A percentile compares a stretch with the other conserved stretches of the same genome.
Conservation (phyloP, 2,113 vertebrate genomes). For the Hippocampus guttulatus region DNA sequence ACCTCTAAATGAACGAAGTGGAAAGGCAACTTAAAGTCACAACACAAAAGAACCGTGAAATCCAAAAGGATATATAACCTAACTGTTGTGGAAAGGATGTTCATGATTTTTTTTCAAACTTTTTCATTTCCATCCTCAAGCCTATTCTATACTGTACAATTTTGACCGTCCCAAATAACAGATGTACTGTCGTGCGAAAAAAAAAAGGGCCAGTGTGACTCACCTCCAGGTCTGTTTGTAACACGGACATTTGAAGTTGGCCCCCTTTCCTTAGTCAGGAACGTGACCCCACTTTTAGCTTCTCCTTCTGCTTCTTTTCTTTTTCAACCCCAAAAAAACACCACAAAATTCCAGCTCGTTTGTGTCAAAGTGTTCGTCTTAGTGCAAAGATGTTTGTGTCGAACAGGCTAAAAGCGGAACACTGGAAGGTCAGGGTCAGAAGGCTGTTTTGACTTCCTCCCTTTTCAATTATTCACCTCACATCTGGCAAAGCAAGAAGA, state of each 20-base stretch:
- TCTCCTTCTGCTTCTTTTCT: no score
- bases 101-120: neutral
- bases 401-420: neutral
- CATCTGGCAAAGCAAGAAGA: conserved; percentile 63
- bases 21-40: neutral
- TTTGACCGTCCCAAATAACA: neutral
- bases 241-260: neutral
- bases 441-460: conserved; percentile 49
- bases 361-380: neutral
- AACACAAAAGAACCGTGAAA: neutral
- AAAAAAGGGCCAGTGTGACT: no score
- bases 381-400: neutral
- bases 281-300: neutral
- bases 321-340: no score
- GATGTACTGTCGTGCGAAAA: no score
- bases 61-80: neutral
- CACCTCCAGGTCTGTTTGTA: neutral
- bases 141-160: neutral
- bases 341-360: no score
- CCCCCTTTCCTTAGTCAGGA: neutral
- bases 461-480: conserved; percentile 55
- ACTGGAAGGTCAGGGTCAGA: neutral
- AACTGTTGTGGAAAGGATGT: neutral
- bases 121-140: conserved; percentile 2
- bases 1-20: neutral